Conservation (phyloP, 2,113 vertebrate species). For the Chrysochloris asiatica region DNA sequence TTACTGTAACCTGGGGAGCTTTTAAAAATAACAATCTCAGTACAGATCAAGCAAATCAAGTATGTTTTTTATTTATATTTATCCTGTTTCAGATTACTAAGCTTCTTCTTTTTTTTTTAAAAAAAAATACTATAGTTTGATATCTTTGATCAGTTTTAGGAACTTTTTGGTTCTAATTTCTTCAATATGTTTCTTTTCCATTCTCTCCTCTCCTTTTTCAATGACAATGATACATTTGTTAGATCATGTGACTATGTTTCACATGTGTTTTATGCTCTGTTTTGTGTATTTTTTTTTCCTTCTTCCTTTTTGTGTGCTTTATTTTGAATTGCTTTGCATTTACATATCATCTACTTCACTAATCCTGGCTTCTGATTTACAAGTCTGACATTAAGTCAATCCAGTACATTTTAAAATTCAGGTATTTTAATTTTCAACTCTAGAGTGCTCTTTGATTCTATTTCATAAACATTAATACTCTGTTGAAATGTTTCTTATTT, state of each 20-base stretch:
- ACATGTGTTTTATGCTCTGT: not conserved
- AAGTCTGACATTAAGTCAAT: not conserved
- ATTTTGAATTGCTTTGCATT: slow-evolving; percentile 10
- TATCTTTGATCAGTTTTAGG: not conserved
- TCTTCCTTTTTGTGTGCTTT: not conserved
- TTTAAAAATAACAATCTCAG: not conserved
- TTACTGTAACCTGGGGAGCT: not conserved
- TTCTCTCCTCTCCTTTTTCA: not conserved
- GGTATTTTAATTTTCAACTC: too few species aligned
- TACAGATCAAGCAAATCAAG: not conserved
- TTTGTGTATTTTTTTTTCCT: too few species aligned
- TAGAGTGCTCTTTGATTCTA: not conserved
- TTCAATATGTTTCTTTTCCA: not conserved
- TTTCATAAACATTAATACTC: not conserved
- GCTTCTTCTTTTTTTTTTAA: not conserved
- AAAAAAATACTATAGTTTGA: not conserved
- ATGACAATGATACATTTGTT: slow-evolving; percentile 11
- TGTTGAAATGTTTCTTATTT: slow-evolving; percentile 20
- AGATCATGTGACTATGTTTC: not conserved
- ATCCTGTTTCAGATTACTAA: not conserved
- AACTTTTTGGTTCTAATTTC: not conserved
- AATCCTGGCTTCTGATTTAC: not conserved
- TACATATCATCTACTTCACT: not conserved
- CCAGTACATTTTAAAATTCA: not conserved
- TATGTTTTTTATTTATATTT: slow-evolving; percentile 24